These are phyloP conservation scores for Hyalella azteca DNA, from an alignment of 2,888 invertebrate genomes.

Conservation along the genomic window DNA sequence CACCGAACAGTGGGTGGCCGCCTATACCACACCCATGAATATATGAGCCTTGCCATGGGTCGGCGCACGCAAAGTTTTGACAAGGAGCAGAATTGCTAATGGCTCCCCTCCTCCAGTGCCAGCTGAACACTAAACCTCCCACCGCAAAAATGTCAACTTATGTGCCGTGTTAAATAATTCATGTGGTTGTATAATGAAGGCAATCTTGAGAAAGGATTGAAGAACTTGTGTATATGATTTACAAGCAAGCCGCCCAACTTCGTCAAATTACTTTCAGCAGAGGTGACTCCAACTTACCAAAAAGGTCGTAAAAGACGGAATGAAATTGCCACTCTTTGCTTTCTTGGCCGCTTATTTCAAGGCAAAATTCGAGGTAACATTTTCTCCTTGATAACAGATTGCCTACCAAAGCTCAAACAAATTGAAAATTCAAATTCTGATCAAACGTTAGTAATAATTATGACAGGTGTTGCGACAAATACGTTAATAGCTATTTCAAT, in stretches of 20 bases:
- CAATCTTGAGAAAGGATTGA: slow-evolving; percentile 37
- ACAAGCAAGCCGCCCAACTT: slow-evolving; percentile 11
- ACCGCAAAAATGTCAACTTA: slow-evolving; percentile 28
- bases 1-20: too few relatives aligned
- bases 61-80: slow-evolving; percentile 2
- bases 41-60: too few relatives aligned
- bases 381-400: too few relatives aligned
- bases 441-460: too few relatives aligned
- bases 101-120: slow-evolving; percentile 2
- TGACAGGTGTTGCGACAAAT: too few relatives aligned
- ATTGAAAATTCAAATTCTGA: too few relatives aligned
- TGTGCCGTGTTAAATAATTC: slow-evolving; percentile 32
- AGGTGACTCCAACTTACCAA: not conserved
- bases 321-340: too few relatives aligned
- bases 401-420: too few relatives aligned
- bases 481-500: not conserved
- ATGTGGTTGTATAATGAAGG: slow-evolving; percentile 34
- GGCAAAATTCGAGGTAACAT: too few relatives aligned
- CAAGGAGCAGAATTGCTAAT: not conserved
- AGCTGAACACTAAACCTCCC: slow-evolving; percentile 1
- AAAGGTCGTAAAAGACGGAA: not conserved
- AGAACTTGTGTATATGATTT: slow-evolving; percentile 33
- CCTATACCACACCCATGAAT: too few relatives aligned
- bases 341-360: too few relatives aligned
- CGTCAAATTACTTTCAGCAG: slow-evolving; percentile 16